Conservation (phyloP, 2,888 invertebrate genomes). For the Synergus laeviventris region DNA sequence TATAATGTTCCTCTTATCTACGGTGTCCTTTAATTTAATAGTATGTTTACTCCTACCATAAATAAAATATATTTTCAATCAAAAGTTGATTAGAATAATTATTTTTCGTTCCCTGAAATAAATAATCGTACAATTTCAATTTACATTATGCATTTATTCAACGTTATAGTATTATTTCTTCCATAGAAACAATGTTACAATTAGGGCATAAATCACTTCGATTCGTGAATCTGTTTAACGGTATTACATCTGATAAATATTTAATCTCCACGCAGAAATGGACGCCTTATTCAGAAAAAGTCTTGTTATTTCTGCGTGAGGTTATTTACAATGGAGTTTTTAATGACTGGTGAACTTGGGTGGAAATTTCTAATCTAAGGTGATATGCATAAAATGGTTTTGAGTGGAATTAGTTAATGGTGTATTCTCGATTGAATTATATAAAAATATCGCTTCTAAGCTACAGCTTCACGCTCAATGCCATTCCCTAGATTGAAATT, state of each 20-base stretch:
- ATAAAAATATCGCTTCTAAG: slow-evolving; percentile 74
- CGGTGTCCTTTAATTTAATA: slow-evolving; percentile 38
- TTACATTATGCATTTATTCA: slow-evolving; percentile 22
- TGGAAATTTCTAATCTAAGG: slow-evolving; percentile 8
- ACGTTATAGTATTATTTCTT: slow-evolving; percentile 36
- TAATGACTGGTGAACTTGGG: background rate
- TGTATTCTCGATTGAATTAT: slow-evolving; percentile 62
- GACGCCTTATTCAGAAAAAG: background rate
- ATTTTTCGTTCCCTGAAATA: background rate
- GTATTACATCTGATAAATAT: slow-evolving; percentile 20
- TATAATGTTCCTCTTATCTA: slow-evolving; percentile 55
- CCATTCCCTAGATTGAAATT: slow-evolving; percentile 29
- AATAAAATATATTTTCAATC: slow-evolving; percentile 40
- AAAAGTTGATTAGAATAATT: background rate
- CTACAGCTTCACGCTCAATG: slow-evolving; percentile 51
- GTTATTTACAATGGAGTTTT: background rate
- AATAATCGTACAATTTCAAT: too few relatives aligned
- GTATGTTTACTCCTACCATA: background rate
- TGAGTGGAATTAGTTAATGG: slow-evolving; percentile 25
- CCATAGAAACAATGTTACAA: slow-evolving; percentile 24
- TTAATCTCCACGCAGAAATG: background rate
- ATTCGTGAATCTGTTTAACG: background rate
- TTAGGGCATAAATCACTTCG: slow-evolving; percentile 19
- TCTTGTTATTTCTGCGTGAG: background rate
- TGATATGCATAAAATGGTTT: slow-evolving; percentile 13